Evolutionary conservation across 2,113 vertebrate genomes (phyloP).

Genomic region (Potamarius usumacintae): DNA sequence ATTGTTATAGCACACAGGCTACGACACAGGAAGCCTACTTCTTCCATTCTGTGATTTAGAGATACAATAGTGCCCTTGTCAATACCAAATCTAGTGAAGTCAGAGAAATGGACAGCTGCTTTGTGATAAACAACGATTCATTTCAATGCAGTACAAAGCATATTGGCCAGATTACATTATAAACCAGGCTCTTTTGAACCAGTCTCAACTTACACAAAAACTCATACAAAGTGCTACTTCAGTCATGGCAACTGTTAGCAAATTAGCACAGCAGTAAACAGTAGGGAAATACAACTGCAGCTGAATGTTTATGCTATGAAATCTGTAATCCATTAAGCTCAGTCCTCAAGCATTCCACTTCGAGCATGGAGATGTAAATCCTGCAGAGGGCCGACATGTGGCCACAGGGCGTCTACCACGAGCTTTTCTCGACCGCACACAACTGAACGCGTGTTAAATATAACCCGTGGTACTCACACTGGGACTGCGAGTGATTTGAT

Average conservation of each 20-base stretch:
- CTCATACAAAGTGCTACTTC: conserved; percentile 9
- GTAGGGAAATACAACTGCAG: not conserved
- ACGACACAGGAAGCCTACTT: not conserved
- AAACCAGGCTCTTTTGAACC: conserved; percentile 14
- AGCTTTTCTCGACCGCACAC: not conserved
- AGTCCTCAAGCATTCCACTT: conserved; percentile 17
- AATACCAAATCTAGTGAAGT: not conserved
- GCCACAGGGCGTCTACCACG: not conserved
- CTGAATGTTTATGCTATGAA: conserved; percentile 7
- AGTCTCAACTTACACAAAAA: not conserved
- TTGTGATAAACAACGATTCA: conserved; percentile 10
- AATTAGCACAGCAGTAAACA: conserved; percentile 30
- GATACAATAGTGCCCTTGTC: not conserved
- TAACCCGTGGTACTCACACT: not conserved
- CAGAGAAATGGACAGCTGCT: conserved; percentile 12
- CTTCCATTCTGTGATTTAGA: not conserved
- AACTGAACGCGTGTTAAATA: not conserved
- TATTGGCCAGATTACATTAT: not conserved
- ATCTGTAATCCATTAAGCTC: conserved; percentile 25
- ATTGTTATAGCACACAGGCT: not conserved
- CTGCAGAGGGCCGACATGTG: not conserved
- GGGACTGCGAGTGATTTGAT: not conserved
- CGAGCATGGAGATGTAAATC: not conserved
- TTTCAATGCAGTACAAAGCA: conserved; percentile 10
- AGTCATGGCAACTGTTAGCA: conserved; percentile 25